Evolutionary conservation across 2,888 invertebrate species (phyloP), one percentile per base, ranked within the genome.

Genomic region (Amphipyra berbera): DNA sequence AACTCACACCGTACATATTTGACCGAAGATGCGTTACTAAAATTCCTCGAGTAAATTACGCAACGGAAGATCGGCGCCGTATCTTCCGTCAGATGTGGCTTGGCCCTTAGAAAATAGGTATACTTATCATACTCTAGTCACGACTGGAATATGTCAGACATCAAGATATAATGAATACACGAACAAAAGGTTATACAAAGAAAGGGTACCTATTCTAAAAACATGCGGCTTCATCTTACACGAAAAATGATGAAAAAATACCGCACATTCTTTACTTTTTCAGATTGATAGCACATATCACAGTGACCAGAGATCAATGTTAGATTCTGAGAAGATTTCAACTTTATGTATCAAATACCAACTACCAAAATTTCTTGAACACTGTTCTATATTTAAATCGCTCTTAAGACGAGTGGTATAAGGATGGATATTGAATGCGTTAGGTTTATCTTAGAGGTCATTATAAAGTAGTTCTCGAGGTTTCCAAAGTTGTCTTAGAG

Each of bases 301-400:
- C 33, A 53, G 49, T 67, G 61, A 61, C 73, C 73, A 52, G 6
- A 73, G 40, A 73, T 73, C 68, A 67, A 52, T 73, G 44, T 73
- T 13, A 21, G 46, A 55, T 61, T 69, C 48, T 52, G 33, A 7
- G 12, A 60, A 73, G 55, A 61, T 73, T 69, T 53, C 27, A 56
- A 67, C 52, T 56, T 66, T 40, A 40, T 68, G 38, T 54, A 50
- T 59, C 52, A 60, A 52, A 67, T 6, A 41, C 10, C 12, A 40
- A 37, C 13, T 7, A 13, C 50, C 44, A 42, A 21, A 2, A 37
- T 38, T 12, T 0, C 13, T 38, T n/a, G 33, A 54, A 6, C 21
- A 9, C 2, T 40, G 4, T 9, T 7, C 15, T 53, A 58, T 13
- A 41, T 46, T 45, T 45, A 42, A 33, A 42, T 38, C 27, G 5